Base-by-base conservation (phyloP, 2,113 vertebrate genomes). In the Grammomys dolichurus region DNA sequence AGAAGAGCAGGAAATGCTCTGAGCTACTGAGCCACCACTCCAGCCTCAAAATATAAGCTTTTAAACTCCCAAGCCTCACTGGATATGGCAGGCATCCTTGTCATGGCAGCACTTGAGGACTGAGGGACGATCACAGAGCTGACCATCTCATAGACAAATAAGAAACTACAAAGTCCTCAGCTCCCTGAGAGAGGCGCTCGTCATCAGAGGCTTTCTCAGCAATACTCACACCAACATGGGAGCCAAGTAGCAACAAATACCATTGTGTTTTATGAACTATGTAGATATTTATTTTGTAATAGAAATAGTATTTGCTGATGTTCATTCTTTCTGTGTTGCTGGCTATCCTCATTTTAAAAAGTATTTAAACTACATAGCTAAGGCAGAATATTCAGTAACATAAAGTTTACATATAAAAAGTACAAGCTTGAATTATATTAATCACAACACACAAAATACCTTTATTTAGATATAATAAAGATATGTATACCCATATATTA, bases 341-440 rank as follows among this genome's bases (percentile, higher is more conserved):
- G 14, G 65, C 33, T 87, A 89, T 86, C 40, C 88, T 96, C 65
- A 65, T 69, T 80, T 88, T 81, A 26, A 51, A 70, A 72, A 78
- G 36, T 80, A 22, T 95, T 95, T 86, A 75, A 91, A 76, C 40
- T 76, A 43, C 13, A 48, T 1, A 76, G 43, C 24, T 81, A 63
- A 89, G 73, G 51, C 36, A 93, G n/a, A 92, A 77, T 86, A 14
- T 82, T 46, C 92, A 89, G 40, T 94, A 93, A 69, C 88, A 90
- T 94, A 51, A 80, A 72, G 11, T 87, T 95, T 70, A 73, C 4
- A 54, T 77, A n/a, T 87, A 81, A 72, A 93, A 96, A 40, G 65
- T 60, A 54, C 4, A 90, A 81, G 24, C 14, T 85, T 86, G 24
- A 95, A 33, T 86, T 81, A 51, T 69, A 76, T 9, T 54, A 90